A percentile compares a stretch with the other conserved stretches of the same genome.
phyloP scores from a whole-genome alignment of 2,797 vertebrate species.

The Melanotaenia maccullochi region DNA sequence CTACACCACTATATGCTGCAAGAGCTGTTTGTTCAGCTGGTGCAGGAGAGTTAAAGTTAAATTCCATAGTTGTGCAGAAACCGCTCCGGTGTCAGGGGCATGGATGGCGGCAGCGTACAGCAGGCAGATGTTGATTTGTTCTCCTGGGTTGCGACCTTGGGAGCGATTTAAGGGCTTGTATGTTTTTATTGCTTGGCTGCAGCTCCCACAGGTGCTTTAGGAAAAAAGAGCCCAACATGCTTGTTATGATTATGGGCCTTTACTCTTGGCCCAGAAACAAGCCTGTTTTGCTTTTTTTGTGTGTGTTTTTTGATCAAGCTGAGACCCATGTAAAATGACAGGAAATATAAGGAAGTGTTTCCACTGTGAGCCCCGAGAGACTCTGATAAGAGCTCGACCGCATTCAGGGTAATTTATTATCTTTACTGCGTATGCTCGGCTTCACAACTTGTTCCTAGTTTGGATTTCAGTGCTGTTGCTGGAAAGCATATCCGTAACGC shows the following conservation, averaged over 20 bases:
- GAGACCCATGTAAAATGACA: conserved; percentile 52
- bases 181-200: conserved; percentile 77
- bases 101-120: conserved; percentile 33
- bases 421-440: conserved; percentile 29
- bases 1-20: conserved; percentile 27
- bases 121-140: conserved; percentile 65
- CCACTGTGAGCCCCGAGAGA: conserved; percentile 36
- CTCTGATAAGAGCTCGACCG: conserved; percentile 49
- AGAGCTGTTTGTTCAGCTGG: conserved; percentile 81
- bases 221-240: conserved; percentile 38
- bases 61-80: conserved; percentile 43
- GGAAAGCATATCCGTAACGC: too few species aligned
- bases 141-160: conserved; percentile 39
- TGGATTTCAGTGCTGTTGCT: too few species aligned
- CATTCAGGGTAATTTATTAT: conserved; percentile 59
- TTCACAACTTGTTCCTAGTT: conserved; percentile 34
- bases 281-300: conserved; percentile 24
- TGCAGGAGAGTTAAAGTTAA: conserved; percentile 49
- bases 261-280: conserved; percentile 51
- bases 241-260: conserved; percentile 66
- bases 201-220: conserved; percentile 76
- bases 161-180: conserved; percentile 70
- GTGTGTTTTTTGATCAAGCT: conserved; percentile 29
- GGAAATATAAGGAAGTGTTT: conserved; percentile 63
- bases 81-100: conserved; percentile 39